These are phyloP conservation scores for Pseudomyrmex cubaensis DNA, from an alignment of 1,140 invertebrate species.

Conservation along the genomic window DNA sequence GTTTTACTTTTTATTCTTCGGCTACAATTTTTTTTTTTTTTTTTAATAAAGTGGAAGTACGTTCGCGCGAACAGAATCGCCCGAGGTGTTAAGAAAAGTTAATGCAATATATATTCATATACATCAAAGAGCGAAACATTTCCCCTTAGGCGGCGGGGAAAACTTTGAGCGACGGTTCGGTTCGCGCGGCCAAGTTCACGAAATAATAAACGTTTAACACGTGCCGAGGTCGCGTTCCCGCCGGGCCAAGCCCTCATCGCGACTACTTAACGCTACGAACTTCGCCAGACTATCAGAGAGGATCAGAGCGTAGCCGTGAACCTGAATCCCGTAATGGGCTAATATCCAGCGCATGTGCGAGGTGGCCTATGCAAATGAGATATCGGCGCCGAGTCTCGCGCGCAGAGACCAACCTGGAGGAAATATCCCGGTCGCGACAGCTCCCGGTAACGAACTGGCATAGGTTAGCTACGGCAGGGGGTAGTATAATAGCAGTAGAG, in stretches of 20 bases:
- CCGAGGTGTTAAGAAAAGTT: not conserved
- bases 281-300: slow-evolving; percentile 32
- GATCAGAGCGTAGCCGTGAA: slow-evolving; percentile 50
- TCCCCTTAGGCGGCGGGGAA: not conserved
- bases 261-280: slow-evolving; percentile 38
- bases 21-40: no score
- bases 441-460: slow-evolving; percentile 28
- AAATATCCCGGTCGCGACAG: slow-evolving; percentile 46
- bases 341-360: slow-evolving; percentile 65
- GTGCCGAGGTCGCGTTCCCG: slow-evolving; percentile 7
- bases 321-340: slow-evolving; percentile 47
- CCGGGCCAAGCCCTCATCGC: slow-evolving; percentile 4
- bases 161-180: not conserved
- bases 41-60: not conserved
- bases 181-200: slow-evolving; percentile 1
- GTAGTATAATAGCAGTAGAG: not conserved
- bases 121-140: no score
- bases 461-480: not conserved
- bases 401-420: not conserved
- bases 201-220: slow-evolving; percentile 52
- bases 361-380: slow-evolving; percentile 71
- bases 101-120: no score
- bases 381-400: slow-evolving; percentile 53
- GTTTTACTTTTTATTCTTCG: no score
- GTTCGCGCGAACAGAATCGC: not conserved